These are phyloP conservation scores for Dendroctonus ponderosae DNA, from an alignment of 1,140 invertebrate genomes.

Conservation along the genomic window DNA sequence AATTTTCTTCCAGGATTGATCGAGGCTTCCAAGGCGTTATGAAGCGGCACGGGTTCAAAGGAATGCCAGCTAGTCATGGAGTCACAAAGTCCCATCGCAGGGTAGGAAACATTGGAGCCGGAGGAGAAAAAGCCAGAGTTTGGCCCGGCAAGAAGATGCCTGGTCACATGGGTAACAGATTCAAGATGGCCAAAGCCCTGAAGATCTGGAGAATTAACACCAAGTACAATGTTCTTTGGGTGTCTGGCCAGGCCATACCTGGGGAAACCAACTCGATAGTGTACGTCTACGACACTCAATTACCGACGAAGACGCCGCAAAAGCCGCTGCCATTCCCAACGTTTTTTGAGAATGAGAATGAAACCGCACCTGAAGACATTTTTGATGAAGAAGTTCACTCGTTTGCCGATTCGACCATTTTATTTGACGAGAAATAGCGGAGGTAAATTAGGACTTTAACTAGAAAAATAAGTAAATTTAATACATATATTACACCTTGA, in stretches of 20 bases:
- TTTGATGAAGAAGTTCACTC: conserved; percentile 69
- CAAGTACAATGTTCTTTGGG: conserved; percentile 90
- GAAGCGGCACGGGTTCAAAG: conserved; percentile 94
- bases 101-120: conserved; percentile 85
- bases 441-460: no score
- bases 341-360: conserved; percentile 59
- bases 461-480: no score
- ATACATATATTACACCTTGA: background rate
- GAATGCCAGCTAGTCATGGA: conserved; percentile 88
- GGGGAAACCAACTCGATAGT: conserved; percentile 79
- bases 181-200: conserved; percentile 68
- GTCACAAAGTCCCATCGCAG: conserved; percentile 93
- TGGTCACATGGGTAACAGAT: conserved; percentile 92
- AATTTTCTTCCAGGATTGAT: conserved; percentile 66
- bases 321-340: conserved; percentile 80
- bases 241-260: conserved; percentile 75
- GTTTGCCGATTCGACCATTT: conserved; percentile 68
- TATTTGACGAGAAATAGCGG: conserved; percentile 57
- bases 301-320: conserved; percentile 61
- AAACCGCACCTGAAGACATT: conserved; percentile 66
- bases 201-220: conserved; percentile 90
- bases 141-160: conserved; percentile 96
- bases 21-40: conserved; percentile 98
- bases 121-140: conserved; percentile 79
- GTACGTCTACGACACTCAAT: conserved; percentile 77